Base-by-base conservation (phyloP, 2,113 vertebrate species). In the Planiliza haematocheilus region DNA sequence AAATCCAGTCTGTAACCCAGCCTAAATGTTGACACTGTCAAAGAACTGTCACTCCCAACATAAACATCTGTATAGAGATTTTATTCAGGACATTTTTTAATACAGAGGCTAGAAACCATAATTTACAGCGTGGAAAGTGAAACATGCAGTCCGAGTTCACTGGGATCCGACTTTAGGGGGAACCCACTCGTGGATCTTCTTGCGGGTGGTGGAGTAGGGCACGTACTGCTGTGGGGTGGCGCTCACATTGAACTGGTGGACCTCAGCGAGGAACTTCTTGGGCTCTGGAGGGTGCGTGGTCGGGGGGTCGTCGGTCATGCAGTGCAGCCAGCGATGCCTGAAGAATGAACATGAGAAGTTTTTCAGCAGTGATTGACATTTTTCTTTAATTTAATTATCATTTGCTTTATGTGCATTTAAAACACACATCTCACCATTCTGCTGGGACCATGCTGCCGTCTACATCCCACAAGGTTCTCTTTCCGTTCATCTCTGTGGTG, bases 241-340 rank as follows among this genome's bases (percentile, higher is more conserved):
- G 21, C 92, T 98, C 80, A 94, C 36, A 24, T 99, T 99, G 89
- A 99, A 92, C 80, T 96, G 94, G 79, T 99, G 98, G 70, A 93
- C 91, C 68, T 95, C 91, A 74, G 95, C 97, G 60, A 98, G 94
- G 89, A 97, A 99, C 86, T 97, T 98, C 79, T 94, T 96, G 83
- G 93, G 80, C 21, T 86, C 93, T 0, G 94, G 97, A 49, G 96
- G 98, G 37, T 97, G 95, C 55, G 93, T 95, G 58, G 96, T 97
- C 70, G 98, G 97, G 56, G 97, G 96, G 34, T 99, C 88, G 0
- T 99, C 98, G 0, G 97, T 95, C 82, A 97, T 99, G 30, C 91
- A 93, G 89, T 99, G 98, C 74, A 99, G 94, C 98, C 98, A 99
- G 63, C 96, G 93, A 73, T 99, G 98, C 98, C 98, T 99, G 55